phyloP scores from a whole-genome alignment of 2,888 invertebrate species.

The Charanyca ferruginea region DNA sequence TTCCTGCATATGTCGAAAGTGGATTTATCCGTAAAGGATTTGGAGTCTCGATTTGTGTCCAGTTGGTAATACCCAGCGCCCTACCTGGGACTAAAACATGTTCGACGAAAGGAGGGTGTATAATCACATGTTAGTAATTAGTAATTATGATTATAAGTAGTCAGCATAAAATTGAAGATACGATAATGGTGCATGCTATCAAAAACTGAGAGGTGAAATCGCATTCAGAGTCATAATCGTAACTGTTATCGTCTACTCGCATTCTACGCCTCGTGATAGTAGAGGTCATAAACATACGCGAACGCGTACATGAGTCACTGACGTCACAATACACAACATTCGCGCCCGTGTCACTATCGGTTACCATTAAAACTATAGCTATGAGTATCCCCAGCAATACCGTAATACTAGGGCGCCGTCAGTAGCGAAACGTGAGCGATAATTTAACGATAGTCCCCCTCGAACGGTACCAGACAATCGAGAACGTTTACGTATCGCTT shows the following conservation, averaged over 20 bases:
- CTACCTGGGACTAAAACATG: not conserved
- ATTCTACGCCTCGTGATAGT: constrained; percentile 26
- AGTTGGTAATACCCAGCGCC: not conserved
- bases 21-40: too few species aligned
- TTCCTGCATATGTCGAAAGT: too few species aligned
- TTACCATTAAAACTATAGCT: constrained; percentile 64
- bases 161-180: not conserved
- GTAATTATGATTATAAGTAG: not conserved
- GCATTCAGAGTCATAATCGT: not conserved
- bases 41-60: too few species aligned
- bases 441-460: constrained; percentile 85
- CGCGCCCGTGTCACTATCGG: constrained; percentile 61
- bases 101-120: not conserved
- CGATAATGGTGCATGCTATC: not conserved
- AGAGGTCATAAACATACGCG: constrained; percentile 28
- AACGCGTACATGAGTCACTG: constrained; percentile 31
- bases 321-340: constrained; percentile 58
- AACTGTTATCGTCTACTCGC: constrained; percentile 10
- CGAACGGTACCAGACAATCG: constrained; percentile 85
- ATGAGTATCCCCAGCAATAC: constrained; percentile 72
- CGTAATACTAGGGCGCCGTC: constrained; percentile 80
- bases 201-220: not conserved
- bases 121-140: not conserved
- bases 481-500: constrained; percentile 88
- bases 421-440: constrained; percentile 90